phyloP scores from a whole-genome alignment of 1,140 invertebrate species.

The Lepidotrigona ventralis region DNA sequence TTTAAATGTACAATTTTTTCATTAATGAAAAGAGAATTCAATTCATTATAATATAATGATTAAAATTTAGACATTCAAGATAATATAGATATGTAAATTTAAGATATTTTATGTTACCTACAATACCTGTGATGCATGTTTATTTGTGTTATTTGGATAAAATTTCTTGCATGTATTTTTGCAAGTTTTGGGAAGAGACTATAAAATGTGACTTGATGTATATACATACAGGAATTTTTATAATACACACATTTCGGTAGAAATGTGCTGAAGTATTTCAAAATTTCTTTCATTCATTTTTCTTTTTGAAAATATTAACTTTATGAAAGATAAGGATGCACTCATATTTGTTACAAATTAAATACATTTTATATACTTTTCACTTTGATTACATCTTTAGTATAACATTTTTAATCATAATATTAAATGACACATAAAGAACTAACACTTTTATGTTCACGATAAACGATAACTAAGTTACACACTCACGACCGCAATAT shows the following conservation, averaged over 20 bases:
- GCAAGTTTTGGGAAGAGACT: not conserved
- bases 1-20: not conserved
- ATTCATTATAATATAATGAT: not conserved
- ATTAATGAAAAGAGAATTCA: not conserved
- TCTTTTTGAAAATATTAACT: not conserved
- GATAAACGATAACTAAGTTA: conserved; percentile 31
- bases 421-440: conserved; percentile 44
- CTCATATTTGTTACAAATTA: conserved; percentile 38
- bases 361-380: conserved; percentile 45
- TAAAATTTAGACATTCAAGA: not conserved
- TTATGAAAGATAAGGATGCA: not conserved
- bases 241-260: conserved; percentile 7
- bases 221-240: conserved; percentile 20
- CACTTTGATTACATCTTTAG: conserved; percentile 30
- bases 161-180: conserved; percentile 24
- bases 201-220: not conserved
- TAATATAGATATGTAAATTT: not conserved
- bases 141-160: conserved; percentile 1
- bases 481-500: conserved; percentile 34
- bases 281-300: not conserved
- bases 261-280: not conserved
- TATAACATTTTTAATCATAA: conserved; percentile 35
- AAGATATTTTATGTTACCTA: not conserved
- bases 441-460: conserved; percentile 22
- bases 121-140: conserved; percentile 9